Evolutionary conservation across 2,797 vertebrate species (phyloP).

Genomic region (Tauraco hartlaubi): DNA sequence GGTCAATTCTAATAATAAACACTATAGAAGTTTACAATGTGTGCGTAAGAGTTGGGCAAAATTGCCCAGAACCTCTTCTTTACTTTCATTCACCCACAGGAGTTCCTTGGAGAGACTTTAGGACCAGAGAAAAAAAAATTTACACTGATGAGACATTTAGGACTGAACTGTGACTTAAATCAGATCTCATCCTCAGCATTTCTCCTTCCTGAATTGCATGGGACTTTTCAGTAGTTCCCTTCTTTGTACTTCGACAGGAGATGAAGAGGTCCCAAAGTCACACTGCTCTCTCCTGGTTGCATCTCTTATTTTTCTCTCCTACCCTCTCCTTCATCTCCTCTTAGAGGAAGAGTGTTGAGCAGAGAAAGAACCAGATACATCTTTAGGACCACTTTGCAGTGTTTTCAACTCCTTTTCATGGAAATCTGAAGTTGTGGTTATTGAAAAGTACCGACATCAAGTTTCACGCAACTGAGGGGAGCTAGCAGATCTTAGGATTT

Average conservation of each 20-base stretch:
- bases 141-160: neutral
- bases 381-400: neutral
- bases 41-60: neutral
- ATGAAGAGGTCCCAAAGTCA: neutral
- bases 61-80: neutral
- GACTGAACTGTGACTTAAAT: neutral
- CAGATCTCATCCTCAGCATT: neutral
- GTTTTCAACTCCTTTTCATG: neutral
- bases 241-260: neutral
- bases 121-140: neutral
- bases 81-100: neutral
- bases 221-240: neutral
- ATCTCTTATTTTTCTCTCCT: neutral
- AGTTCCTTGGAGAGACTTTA: neutral
- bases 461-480: neutral
- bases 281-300: neutral
- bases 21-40: neutral
- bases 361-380: neutral
- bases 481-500: neutral
- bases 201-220: neutral
- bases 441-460: neutral
- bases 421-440: neutral
- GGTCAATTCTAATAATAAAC: neutral
- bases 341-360: neutral
- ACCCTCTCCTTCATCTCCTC: neutral